Percentiles rank a stretch among this genome's conserved stretches.
Conservation (phyloP, 1,140 invertebrate genomes). For the Camponotus vicinus region DNA sequence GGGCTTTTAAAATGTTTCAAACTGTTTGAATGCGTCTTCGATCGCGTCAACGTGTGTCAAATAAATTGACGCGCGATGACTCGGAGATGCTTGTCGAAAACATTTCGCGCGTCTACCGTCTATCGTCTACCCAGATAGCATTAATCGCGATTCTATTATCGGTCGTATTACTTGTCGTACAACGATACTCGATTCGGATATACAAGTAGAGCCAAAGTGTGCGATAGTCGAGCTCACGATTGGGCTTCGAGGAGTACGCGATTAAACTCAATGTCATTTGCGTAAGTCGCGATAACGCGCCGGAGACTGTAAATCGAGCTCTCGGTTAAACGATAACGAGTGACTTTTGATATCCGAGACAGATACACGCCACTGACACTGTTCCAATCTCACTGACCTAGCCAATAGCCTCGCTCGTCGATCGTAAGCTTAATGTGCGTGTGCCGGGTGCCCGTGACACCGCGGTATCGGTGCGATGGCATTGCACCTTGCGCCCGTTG, state of each 20-base stretch:
- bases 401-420: slow-evolving; percentile 53
- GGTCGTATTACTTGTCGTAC: neutral
- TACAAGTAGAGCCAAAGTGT: neutral
- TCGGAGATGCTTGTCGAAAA: neutral
- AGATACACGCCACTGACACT: neutral
- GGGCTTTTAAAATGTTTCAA: too few species aligned
- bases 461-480: slow-evolving; percentile 43
- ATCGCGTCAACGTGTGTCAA: neutral
- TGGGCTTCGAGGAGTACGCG: too few species aligned
- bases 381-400: slow-evolving; percentile 63
- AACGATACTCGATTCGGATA: too few species aligned
- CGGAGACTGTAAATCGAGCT: neutral
- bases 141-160: neutral
- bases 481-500: slow-evolving; percentile 63
- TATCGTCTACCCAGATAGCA: neutral
- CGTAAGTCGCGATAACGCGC: neutral
- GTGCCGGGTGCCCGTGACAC: slow-evolving; percentile 42
- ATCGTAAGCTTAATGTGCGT: neutral
- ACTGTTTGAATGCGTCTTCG: too few species aligned
- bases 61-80: neutral
- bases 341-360: neutral
- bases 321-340: neutral
- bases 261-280: neutral
- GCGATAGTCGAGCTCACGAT: neutral
- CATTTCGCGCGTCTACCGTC: neutral